Evolutionary conservation across 1,140 invertebrate species (phyloP).

Genomic region (Drosophila littoralis): DNA sequence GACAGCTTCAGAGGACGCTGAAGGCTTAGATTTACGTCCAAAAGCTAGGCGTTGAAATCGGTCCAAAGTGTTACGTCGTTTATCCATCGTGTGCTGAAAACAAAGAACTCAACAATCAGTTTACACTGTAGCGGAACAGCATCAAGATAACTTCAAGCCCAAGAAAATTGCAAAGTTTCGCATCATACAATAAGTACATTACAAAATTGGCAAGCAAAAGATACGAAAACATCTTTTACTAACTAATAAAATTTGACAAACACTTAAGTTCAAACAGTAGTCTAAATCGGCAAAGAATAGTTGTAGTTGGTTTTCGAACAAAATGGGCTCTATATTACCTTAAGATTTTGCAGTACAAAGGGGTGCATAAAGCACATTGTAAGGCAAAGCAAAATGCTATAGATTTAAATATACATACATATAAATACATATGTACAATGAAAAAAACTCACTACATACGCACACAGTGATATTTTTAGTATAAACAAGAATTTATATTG

Average conservation of each 20-base stretch:
- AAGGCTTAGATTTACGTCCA: constrained; percentile 85
- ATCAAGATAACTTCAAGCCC: too few species aligned
- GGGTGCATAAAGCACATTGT: constrained; percentile 41
- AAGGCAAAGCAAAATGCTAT: constrained; percentile 25
- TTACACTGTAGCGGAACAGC: too few species aligned
- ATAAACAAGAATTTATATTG: constrained; percentile 75
- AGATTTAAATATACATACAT: constrained; percentile 15
- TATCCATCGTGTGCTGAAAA: constrained; percentile 74
- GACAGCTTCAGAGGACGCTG: constrained; percentile 81
- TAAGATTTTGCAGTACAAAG: constrained; percentile 20
- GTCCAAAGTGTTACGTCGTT: constrained; percentile 88
- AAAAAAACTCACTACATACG: constrained; percentile 57
- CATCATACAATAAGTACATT: too few species aligned
- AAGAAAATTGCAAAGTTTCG: too few species aligned
- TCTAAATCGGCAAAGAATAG: too few species aligned
- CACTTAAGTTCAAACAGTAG: too few species aligned
- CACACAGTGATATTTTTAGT: constrained; percentile 84
- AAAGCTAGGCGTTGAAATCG: constrained; percentile 91
- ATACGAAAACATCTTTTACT: too few species aligned
- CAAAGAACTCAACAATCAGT: constrained; percentile 23
- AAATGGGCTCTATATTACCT: too few species aligned
- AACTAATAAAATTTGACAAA: too few species aligned
- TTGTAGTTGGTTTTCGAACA: too few species aligned
- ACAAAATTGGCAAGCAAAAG: too few species aligned
- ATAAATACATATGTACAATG: neutral